Base-by-base conservation (phyloP, 37 sponge, comb jelly and placozoan species). In the Ephydatia muelleri region DNA sequence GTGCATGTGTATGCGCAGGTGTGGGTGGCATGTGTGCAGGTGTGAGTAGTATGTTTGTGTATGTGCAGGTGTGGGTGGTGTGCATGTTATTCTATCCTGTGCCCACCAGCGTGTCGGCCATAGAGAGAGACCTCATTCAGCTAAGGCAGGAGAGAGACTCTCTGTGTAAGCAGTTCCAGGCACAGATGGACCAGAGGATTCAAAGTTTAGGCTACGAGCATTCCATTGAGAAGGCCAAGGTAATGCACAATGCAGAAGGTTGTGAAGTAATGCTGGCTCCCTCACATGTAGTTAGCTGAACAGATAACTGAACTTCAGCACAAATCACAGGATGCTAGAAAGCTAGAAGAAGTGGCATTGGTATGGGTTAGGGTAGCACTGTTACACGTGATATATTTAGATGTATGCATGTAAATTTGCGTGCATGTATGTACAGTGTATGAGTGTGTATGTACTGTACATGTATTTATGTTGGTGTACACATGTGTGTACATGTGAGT, bases 151-250 rank as follows among this genome's bases (percentile, higher is more conserved):
- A 77, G n/a, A 77, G 49, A 43, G 77, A 77, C 2, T 5, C 49
- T 4, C 48, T 43, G 77, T n/a, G 13, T 5, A 77, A 29, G 49
- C 77, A 77, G 77, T 49, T 77, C 25, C 37, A 29, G 77, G 29
- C 22, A n/a, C 37, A 77, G 49, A 38, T 77, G 49, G 77, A 77
- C 16, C 77, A 77, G 77, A 47, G 23, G 4, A 13, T 30, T 13
- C 77, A 43, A 21, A 43, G 49, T 19, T 49, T 77, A 49, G 49
- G 40, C 13, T 49, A 77, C 49, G 49, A 77, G 49, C 49, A 77
- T 43, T 29, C 23, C 77, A 77, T 77, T n/a, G 49, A 77, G 49
- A 49, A 77, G 49, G 77, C 77, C 8, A 77, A 43, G 77, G 77
- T 77, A 43, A 13, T 43, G 5, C 3, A 2, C 5, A 3, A 32